phyloP scores from a whole-genome alignment of 2,113 vertebrate genomes.

The Ondatra zibethicus region DNA sequence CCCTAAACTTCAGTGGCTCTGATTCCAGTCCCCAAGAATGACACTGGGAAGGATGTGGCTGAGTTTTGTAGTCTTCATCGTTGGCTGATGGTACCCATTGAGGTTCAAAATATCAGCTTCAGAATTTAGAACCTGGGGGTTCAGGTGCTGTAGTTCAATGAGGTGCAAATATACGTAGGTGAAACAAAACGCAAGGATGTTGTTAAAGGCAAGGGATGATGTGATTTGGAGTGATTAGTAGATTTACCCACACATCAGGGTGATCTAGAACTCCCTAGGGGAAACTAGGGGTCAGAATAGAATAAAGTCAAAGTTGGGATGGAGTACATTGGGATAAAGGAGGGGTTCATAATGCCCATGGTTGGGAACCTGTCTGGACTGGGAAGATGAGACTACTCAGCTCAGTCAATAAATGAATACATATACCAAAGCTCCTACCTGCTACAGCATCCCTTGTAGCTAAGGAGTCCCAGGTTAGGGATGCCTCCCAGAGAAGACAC shows the following conservation, averaged over 20 bases:
- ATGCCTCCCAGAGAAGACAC: not conserved
- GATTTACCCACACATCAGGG: not conserved
- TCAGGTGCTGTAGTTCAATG: not conserved
- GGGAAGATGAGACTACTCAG: not conserved
- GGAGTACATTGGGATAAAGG: slow-evolving; percentile 5
- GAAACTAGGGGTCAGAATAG: not conserved
- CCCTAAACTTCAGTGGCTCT: not conserved
- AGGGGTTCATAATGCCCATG: not conserved
- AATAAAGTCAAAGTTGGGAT: not conserved
- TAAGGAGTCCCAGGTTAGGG: not conserved
- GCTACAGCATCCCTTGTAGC: not conserved
- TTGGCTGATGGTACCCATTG: slow-evolving; percentile 43
- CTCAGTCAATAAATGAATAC: not conserved
- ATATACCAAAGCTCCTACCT: not conserved
- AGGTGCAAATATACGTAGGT: not conserved
- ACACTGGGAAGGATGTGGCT: not conserved
- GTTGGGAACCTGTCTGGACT: not conserved
- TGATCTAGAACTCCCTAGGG: not conserved
- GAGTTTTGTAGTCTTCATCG: not conserved
- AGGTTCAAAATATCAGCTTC: slow-evolving; percentile 21
- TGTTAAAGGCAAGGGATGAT: slow-evolving; percentile 61
- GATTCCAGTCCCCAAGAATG: not conserved
- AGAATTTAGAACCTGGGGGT: not conserved
- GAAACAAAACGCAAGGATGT: slow-evolving; percentile 61
- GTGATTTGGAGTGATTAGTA: not conserved